phyloP scores from a whole-genome alignment of 1,140 invertebrate genomes.

The Temnothorax nylanderi region DNA sequence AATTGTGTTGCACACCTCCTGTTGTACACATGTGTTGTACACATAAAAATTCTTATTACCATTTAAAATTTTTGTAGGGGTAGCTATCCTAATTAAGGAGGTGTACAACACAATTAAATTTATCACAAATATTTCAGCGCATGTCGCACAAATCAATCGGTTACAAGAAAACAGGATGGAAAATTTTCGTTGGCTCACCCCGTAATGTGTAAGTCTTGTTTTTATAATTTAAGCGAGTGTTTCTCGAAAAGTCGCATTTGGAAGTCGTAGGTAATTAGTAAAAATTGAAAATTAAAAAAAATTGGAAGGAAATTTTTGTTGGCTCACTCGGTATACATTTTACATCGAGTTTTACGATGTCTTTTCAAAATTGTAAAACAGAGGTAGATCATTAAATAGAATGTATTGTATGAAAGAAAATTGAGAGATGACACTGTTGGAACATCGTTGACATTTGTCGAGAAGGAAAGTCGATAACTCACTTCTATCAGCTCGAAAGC shows the following conservation, averaged over 20 bases:
- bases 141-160: background rate
- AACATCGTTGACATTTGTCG: background rate
- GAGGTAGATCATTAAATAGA: background rate
- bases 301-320: background rate
- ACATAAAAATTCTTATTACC: no score
- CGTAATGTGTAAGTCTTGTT: background rate
- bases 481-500: conserved; percentile 87
- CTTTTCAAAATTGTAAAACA: background rate
- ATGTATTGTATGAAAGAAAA: background rate
- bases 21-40: no score
- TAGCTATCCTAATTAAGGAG: background rate
- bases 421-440: background rate
- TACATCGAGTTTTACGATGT: background rate
- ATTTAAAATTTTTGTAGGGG: no score
- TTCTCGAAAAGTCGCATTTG: background rate
- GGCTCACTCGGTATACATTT: background rate
- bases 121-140: background rate
- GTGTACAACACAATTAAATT: background rate
- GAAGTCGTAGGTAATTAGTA: background rate
- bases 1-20: background rate
- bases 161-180: background rate
- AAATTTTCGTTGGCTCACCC: background rate
- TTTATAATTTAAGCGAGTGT: background rate
- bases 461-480: conserved; percentile 43
- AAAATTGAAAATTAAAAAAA: background rate